Evolutionary conservation across 2,888 invertebrate genomes (phyloP).

Genomic region (Chloroclystis v-ata): DNA sequence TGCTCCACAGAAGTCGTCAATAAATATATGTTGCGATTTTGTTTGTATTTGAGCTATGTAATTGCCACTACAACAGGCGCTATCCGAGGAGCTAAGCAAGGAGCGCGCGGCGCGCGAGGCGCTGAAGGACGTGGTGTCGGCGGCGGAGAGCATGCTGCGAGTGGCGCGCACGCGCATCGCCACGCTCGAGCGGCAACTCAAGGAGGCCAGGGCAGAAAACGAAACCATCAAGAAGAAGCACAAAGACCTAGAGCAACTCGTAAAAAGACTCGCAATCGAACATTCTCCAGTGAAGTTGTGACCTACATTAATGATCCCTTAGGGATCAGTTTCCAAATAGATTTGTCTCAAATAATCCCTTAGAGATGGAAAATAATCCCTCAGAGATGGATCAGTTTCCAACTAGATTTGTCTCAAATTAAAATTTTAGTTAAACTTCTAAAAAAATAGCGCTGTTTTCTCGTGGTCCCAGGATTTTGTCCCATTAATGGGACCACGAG

Average conservation of each 20-base stretch:
- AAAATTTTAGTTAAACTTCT: neutral
- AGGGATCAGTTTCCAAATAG: slow-evolving; percentile 21
- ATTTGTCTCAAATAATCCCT: neutral
- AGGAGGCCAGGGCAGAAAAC: slow-evolving; percentile 52
- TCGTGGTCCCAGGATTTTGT: too few species aligned
- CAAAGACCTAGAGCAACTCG: slow-evolving; percentile 66
- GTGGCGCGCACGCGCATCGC: slow-evolving; percentile 61
- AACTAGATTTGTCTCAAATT: too few species aligned
- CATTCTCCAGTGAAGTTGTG: slow-evolving; percentile 50
- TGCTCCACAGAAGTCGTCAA: too few species aligned
- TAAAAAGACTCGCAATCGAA: slow-evolving; percentile 50
- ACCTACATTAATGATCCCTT: slow-evolving; percentile 41
- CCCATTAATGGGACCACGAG: too few species aligned
- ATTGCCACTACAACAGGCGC: slow-evolving; percentile 34
- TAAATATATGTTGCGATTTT: too few species aligned
- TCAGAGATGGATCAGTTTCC: too few species aligned
- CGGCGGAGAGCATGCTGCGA: slow-evolving; percentile 65
- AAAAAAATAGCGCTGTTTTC: too few species aligned
- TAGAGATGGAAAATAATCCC: too few species aligned
- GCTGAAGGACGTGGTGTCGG: slow-evolving; percentile 56
- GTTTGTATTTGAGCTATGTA: too few species aligned
- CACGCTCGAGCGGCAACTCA: slow-evolving; percentile 59
- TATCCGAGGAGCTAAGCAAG: slow-evolving; percentile 53
- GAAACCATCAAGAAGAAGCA: slow-evolving; percentile 56
- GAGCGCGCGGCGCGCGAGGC: slow-evolving; percentile 60